A percentile compares a stretch with the other conserved stretches of the same genome.
These are phyloP conservation scores for Helarctos malayanus DNA, from an alignment of 2,797 vertebrate genomes.

Conservation along the genomic window DNA sequence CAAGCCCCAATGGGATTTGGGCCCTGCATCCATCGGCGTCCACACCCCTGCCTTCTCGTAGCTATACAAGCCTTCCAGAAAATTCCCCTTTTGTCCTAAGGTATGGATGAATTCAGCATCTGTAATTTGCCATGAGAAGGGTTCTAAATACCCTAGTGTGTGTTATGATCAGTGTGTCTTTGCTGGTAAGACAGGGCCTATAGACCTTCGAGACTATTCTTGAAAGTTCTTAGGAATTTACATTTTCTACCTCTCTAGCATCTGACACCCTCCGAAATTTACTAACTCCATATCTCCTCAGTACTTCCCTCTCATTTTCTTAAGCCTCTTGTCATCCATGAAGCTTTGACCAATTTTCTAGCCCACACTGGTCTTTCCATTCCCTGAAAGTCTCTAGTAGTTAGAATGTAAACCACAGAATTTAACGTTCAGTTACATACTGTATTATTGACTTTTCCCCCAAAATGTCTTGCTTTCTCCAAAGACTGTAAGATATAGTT, in stretches of 20 bases:
- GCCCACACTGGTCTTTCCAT: not conserved
- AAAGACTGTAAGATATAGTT: not conserved
- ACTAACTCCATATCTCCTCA: not conserved
- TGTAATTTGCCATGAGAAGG: not conserved
- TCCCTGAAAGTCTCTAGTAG: not conserved
- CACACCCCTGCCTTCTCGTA: not conserved
- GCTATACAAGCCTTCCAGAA: not conserved
- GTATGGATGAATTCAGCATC: not conserved
- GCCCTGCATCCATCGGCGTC: not conserved
- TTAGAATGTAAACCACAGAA: conserved; percentile 12
- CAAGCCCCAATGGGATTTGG: not conserved
- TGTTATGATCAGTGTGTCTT: not conserved
- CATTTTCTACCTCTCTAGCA: not conserved
- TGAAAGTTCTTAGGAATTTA: not conserved
- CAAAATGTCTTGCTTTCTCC: not conserved
- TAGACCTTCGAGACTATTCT: not conserved
- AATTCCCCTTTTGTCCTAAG: not conserved
- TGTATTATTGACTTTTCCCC: not conserved
- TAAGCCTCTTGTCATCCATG: not conserved
- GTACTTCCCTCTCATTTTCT: not conserved
- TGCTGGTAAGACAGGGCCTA: too few species aligned
- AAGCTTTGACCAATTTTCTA: not conserved
- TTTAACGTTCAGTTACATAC: not conserved
- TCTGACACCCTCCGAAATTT: not conserved
- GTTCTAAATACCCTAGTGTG: not conserved